These are phyloP conservation scores for Drosophila macrospina DNA, from an alignment of 2,888 invertebrate species.

Conservation along the genomic window DNA sequence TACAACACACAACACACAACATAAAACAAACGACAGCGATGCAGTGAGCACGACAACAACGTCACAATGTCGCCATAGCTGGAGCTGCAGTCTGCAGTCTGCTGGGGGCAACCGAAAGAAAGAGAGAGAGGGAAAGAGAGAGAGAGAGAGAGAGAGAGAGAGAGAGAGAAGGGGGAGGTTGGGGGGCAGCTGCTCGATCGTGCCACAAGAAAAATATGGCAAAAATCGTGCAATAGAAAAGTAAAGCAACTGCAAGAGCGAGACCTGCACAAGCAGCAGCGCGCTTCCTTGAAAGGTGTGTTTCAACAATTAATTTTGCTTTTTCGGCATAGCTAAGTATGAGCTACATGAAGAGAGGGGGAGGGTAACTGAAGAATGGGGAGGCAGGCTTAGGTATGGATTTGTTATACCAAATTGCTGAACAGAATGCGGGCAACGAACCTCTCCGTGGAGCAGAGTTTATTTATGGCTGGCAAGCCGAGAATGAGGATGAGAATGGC, in stretches of 20 bases:
- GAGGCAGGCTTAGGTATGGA: conserved; percentile 37
- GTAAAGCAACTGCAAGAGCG: conserved; percentile 49
- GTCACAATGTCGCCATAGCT: conserved; percentile 59
- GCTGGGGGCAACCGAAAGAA: not conserved
- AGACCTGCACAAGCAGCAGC: conserved; percentile 9
- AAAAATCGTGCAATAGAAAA: conserved; percentile 78
- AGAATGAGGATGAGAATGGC: conserved; percentile 42
- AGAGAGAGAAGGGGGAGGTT: conserved; percentile 17
- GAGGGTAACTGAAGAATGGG: not conserved
- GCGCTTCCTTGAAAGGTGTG: conserved; percentile 79
- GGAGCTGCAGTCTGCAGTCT: not conserved
- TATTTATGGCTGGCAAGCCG: conserved; percentile 72
- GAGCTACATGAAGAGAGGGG: not conserved
- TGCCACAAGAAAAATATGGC: conserved; percentile 75
- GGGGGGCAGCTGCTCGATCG: conserved; percentile 57
- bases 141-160: not conserved
- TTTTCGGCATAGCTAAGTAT: conserved; percentile 61
- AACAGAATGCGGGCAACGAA: conserved; percentile 74
- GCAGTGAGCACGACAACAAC: conserved; percentile 55
- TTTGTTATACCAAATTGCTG: conserved; percentile 61
- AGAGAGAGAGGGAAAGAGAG: conserved; percentile 6
- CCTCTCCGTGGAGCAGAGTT: conserved; percentile 33
- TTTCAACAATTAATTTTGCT: conserved; percentile 79
- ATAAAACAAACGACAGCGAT: conserved; percentile 12
- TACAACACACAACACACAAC: conserved; percentile 37